Evolutionary conservation across 1,140 invertebrate genomes (phyloP).

Genomic region (Panulirus ornatus): DNA sequence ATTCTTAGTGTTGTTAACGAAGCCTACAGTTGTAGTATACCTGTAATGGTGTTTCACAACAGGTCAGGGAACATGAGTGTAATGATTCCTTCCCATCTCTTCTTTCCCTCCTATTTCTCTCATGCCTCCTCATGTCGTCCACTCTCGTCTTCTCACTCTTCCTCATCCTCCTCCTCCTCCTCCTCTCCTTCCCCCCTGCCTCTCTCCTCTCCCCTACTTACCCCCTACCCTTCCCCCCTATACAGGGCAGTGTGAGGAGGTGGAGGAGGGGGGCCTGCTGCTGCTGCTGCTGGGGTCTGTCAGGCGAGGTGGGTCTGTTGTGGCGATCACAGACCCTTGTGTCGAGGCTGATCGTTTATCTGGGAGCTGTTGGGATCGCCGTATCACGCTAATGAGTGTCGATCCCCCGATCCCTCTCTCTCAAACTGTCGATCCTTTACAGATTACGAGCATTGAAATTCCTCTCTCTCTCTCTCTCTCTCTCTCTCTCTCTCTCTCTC

Average conservation of each 20-base stretch:
- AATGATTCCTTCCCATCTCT: background rate
- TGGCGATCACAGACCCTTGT: too few relatives aligned
- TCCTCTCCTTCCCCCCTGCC: constrained; percentile 2
- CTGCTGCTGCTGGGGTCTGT: too few relatives aligned
- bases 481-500: background rate
- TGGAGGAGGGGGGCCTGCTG: too few relatives aligned
- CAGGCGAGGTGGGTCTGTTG: too few relatives aligned
- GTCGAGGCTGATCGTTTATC: background rate
- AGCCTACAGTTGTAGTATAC: too few relatives aligned
- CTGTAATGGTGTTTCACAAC: too few relatives aligned
- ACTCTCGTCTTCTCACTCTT: constrained; percentile 17
- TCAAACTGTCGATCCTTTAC: background rate
- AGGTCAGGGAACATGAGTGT: background rate
- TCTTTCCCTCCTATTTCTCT: constrained; percentile 20
- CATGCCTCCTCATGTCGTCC: constrained; percentile 20
- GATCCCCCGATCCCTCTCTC: background rate
- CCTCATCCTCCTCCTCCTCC: background rate
- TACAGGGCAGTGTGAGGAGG: too few relatives aligned
- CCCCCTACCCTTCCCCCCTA: background rate
- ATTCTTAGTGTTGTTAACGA: too few relatives aligned
- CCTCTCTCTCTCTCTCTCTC: background rate
- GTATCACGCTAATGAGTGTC: background rate
- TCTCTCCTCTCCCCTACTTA: constrained; percentile 21
- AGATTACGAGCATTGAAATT: background rate
- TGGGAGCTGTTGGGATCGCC: background rate